These are phyloP conservation scores for Sinohyriopsis cumingii DNA, from an alignment of 2,888 invertebrate species.

Conservation along the genomic window DNA sequence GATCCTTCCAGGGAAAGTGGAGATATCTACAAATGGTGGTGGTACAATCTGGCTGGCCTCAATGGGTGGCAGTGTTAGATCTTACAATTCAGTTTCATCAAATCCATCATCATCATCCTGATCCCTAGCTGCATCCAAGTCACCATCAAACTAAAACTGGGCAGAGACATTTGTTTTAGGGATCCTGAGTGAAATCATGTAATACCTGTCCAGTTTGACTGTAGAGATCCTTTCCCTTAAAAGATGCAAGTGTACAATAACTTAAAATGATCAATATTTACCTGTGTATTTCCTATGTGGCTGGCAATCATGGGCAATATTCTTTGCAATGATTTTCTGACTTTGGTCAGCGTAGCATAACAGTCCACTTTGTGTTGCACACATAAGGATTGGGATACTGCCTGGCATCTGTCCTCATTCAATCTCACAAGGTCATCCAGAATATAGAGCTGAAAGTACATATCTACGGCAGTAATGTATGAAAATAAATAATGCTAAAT, in stretches of 20 bases:
- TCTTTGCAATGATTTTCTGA: constrained; percentile 14
- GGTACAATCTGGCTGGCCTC: neutral
- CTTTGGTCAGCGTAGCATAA: constrained; percentile 18
- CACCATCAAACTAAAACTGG: neutral
- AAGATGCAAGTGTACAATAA: neutral
- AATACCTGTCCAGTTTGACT: constrained; percentile 22
- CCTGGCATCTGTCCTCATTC: constrained; percentile 30
- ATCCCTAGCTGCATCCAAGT: constrained; percentile 1
- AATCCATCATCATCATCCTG: constrained; percentile 28
- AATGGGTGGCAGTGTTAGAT: constrained; percentile 13
- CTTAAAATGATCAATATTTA: neutral
- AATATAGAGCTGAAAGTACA: constrained; percentile 36
- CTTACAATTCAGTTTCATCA: constrained; percentile 18
- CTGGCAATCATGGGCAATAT: constrained; percentile 11
- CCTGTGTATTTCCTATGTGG: constrained; percentile 33
- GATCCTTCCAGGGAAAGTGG: neutral
- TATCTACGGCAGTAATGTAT: constrained; percentile 32
- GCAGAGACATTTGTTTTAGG: constrained; percentile 4
- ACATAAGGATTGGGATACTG: neutral
- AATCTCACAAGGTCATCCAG: constrained; percentile 34
- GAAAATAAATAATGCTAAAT: constrained; percentile 1
- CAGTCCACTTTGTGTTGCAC: constrained; percentile 14
- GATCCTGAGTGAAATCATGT: constrained; percentile 10
- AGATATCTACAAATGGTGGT: too few species aligned
- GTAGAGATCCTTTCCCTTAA: constrained; percentile 35